Evolutionary conservation across 1,140 invertebrate species (phyloP).

Genomic region (Pissodes strobi): DNA sequence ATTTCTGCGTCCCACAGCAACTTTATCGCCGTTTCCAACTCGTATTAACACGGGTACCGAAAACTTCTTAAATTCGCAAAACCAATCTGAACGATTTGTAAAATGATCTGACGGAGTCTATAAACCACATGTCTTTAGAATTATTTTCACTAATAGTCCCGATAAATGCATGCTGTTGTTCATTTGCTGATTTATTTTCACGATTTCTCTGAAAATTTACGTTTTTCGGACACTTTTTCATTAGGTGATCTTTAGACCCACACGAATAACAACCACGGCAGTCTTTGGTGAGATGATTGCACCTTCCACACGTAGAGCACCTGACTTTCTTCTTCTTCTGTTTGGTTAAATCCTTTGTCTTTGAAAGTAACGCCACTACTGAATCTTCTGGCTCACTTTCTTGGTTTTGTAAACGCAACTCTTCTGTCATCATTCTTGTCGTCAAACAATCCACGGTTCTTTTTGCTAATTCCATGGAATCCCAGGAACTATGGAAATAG

Average conservation of each 20-base stretch:
- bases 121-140: background rate
- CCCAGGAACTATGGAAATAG: too few species aligned
- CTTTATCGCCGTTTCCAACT: background rate
- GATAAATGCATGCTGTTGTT: background rate
- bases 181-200: too few species aligned
- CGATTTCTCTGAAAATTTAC: background rate
- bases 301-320: conserved; percentile 8
- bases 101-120: background rate
- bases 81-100: background rate
- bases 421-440: background rate
- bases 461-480: conserved; percentile 9
- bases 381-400: background rate
- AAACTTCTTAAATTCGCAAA: background rate
- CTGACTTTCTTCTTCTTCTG: background rate
- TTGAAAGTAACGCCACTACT: background rate
- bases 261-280: too few species aligned
- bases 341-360: background rate
- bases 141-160: background rate
- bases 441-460: conserved; percentile 26
- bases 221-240: background rate
- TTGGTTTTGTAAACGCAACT: background rate
- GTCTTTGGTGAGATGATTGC: background rate
- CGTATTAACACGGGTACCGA: background rate
- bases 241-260: conserved; percentile 7
- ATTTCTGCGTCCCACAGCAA: background rate